A percentile compares a stretch with the other conserved stretches of the same genome.
These are phyloP conservation scores for Agonopterix arenella DNA, from an alignment of 2,888 invertebrate species.

Conservation along the genomic window DNA sequence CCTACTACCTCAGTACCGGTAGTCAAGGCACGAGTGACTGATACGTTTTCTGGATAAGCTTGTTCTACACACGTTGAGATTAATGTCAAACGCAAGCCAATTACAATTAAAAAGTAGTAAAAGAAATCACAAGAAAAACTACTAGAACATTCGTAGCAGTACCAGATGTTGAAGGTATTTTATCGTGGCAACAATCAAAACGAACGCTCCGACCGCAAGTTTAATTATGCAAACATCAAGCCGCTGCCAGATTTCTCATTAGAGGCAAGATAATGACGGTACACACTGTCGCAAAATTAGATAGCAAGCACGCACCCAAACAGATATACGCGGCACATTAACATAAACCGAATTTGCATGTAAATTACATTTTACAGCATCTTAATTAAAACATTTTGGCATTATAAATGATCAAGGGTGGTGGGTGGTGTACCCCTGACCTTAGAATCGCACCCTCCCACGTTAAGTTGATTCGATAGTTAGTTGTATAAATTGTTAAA, in stretches of 20 bases:
- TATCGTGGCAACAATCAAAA: constrained; percentile 71
- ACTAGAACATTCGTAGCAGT: neutral
- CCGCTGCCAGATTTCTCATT: constrained; percentile 77
- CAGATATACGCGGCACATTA: constrained; percentile 77
- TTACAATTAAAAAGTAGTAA: no score
- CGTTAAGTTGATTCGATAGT: constrained; percentile 57
- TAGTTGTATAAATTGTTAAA: constrained; percentile 12
- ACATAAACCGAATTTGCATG: constrained; percentile 79
- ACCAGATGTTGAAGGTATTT: constrained; percentile 34
- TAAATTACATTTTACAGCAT: constrained; percentile 79
- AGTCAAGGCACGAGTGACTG: no score
- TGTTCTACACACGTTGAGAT: no score
- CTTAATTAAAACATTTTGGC: constrained; percentile 79
- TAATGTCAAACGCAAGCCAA: no score
- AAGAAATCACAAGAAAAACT: no score
- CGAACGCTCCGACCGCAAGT: constrained; percentile 63
- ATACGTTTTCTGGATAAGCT: no score
- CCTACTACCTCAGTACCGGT: no score
- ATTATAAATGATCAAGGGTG: constrained; percentile 76
- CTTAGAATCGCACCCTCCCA: constrained; percentile 38
- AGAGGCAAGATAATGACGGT: constrained; percentile 76
- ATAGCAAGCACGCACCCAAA: constrained; percentile 76
- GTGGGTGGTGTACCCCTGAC: constrained; percentile 50
- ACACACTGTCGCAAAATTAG: constrained; percentile 77
- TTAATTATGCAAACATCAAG: constrained; percentile 77